Conservation (phyloP, 1,140 invertebrate species). For the Achatina immaculata region DNA sequence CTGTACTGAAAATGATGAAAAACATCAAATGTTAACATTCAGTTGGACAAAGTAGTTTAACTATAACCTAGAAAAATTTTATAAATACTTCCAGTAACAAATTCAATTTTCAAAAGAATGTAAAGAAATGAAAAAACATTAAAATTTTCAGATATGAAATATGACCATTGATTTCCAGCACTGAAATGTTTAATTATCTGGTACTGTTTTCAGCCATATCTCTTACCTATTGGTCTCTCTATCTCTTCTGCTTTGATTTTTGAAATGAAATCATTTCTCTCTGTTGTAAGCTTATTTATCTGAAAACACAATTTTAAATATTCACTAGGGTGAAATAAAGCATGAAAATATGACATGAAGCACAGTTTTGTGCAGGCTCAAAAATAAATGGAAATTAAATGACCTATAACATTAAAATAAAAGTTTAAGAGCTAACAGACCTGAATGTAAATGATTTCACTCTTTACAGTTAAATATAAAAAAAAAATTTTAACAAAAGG, state of each 20-base stretch:
- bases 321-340: no score
- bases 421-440: background rate
- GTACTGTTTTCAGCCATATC: no score
- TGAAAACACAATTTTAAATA: slow-evolving; percentile 32
- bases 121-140: background rate
- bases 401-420: background rate
- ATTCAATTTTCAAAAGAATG: background rate
- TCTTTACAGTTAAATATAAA: no score
- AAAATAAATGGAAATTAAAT: no score
- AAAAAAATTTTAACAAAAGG: no score
- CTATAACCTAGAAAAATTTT: background rate
- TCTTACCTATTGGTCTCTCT: slow-evolving; percentile 62
- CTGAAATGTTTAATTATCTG: no score
- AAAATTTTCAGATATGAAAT: background rate
- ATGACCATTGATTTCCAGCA: no score
- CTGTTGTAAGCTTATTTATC: slow-evolving; percentile 56
- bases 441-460: background rate
- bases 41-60: background rate
- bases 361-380: no score
- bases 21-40: no score
- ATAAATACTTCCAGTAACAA: background rate
- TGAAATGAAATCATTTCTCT: slow-evolving; percentile 54
- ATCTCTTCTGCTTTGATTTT: slow-evolving; percentile 55
- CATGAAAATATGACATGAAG: no score
- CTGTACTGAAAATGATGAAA: no score